Base-by-base conservation (phyloP, 2,113 vertebrate species). In the Megaleporinus macrocephalus region DNA sequence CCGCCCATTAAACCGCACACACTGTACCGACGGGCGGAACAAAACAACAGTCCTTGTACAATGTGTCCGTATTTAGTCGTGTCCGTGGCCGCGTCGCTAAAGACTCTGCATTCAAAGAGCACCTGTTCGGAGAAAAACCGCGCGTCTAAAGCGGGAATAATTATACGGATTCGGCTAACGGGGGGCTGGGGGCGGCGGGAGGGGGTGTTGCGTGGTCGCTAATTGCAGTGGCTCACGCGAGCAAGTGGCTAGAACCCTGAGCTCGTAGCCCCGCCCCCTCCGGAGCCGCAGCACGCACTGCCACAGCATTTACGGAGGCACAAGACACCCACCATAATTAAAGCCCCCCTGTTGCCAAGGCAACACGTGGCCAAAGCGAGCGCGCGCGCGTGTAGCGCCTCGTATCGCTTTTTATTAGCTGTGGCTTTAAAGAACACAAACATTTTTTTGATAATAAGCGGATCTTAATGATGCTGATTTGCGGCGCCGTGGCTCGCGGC, bases 141-240 rank as follows among this genome's bases (percentile, higher is more conserved):
- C 83, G 85, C 87, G 88, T 92, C 91, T 90, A 91, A 87, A 87
- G 88, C 86, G 85, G 86, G 92, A 90, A 93, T 94, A 94, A 94
- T 94, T 93, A 94, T 91, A 93, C 92, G 92, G 90, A 95, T 94
- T 94, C 91, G 83, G 87, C 88, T 49, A 87, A 92, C 84, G 88
- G 91, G 89, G 78, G 89, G 90, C 89, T 78, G 82, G n/a, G n/a
- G n/a, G n/a, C n/a, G n/a, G n/a, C n/a, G n/a, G n/a, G n/a, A n/a
- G n/a, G n/a, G n/a, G n/a, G n/a, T n/a, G n/a, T n/a, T 30, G 41
- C 26, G n/a, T 59, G 83, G 90, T 94, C 3, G 57, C 24, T 61
- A 94, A 95, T 94, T 94, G 91, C 91, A 92, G 92, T 90, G 90
- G 91, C 91, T 91, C 83, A 78, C 76, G 71, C 73, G 78, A 87